These are phyloP conservation scores for Melanotaenia maccullochi DNA, from an alignment of 2,797 vertebrate genomes.

Conservation along the genomic window DNA sequence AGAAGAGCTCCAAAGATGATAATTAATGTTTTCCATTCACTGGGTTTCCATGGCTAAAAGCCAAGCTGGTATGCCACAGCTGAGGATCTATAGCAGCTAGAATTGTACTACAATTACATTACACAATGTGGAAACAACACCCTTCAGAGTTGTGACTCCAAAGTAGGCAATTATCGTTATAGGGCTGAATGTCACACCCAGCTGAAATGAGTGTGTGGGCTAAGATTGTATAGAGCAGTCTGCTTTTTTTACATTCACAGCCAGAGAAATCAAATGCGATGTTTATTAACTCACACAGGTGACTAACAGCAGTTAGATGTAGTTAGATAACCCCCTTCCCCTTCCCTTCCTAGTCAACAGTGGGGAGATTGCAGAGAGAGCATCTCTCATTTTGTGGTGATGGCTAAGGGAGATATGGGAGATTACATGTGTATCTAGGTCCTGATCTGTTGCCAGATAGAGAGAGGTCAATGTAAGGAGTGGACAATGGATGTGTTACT, in stretches of 20 bases:
- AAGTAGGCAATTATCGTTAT: slow-evolving; percentile 57
- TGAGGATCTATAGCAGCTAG: slow-evolving; percentile 33
- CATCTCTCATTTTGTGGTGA: slow-evolving; percentile 33
- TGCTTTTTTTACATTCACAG: slow-evolving; percentile 19
- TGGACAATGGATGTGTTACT: slow-evolving; percentile 35
- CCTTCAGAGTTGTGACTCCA: slow-evolving; percentile 56
- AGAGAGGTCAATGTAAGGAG: slow-evolving; percentile 45
- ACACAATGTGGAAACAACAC: slow-evolving; percentile 54
- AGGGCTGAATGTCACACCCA: slow-evolving; percentile 62
- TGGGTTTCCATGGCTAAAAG: slow-evolving; percentile 51
- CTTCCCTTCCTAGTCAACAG: slow-evolving; percentile 26
- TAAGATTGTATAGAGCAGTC: slow-evolving; percentile 23
- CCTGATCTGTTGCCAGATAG: slow-evolving; percentile 71
- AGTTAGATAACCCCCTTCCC: slow-evolving; percentile 29
- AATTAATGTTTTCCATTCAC: slow-evolving; percentile 61
- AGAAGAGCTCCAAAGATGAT: slow-evolving; percentile 62
- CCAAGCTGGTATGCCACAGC: slow-evolving; percentile 44
- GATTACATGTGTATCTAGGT: slow-evolving; percentile 71
- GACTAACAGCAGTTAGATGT: slow-evolving; percentile 36
- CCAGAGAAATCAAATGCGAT: slow-evolving; percentile 54
- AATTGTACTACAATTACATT: slow-evolving; percentile 43
- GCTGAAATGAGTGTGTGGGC: slow-evolving; percentile 52
- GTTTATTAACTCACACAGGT: slow-evolving; percentile 56
- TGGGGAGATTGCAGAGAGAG: slow-evolving; percentile 22
- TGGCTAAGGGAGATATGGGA: slow-evolving; percentile 61